Evolutionary conservation across 1,140 invertebrate species (phyloP).

Genomic region (Palaemon carinicauda): DNA sequence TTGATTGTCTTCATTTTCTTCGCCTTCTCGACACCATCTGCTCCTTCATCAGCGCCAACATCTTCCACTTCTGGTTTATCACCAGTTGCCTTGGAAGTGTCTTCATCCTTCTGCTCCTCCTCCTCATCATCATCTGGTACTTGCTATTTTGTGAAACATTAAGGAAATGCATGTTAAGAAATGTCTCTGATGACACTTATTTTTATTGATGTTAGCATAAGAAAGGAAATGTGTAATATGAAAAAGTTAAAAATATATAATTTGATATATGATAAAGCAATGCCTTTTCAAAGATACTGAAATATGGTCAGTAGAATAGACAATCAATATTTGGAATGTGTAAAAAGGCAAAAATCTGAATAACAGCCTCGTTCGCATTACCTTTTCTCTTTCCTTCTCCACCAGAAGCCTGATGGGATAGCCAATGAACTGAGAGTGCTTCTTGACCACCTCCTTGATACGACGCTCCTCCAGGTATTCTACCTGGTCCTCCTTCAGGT

Average conservation of each 20-base stretch:
- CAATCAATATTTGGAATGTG: too few species aligned
- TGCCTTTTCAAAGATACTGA: too few species aligned
- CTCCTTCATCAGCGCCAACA: conserved; percentile 84
- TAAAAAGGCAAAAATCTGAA: too few species aligned
- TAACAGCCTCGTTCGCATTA: not conserved
- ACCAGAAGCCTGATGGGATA: conserved; percentile 96
- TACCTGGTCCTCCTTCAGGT: conserved; percentile 90
- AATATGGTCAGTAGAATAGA: too few species aligned
- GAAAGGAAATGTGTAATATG: not conserved
- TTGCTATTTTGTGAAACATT: conserved; percentile 67
- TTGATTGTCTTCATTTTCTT: conserved; percentile 96
- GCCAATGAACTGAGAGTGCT: conserved; percentile 98
- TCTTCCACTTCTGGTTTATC: conserved; percentile 91
- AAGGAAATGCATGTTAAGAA: not conserved
- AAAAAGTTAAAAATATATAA: too few species aligned
- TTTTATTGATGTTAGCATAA: not conserved
- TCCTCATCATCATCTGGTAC: conserved; percentile 89
- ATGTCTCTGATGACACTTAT: too few species aligned
- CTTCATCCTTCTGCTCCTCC: conserved; percentile 76
- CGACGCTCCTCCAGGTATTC: conserved; percentile 93
- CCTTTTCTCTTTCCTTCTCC: conserved; percentile 93
- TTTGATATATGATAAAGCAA: too few species aligned
- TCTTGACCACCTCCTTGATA: conserved; percentile 97
- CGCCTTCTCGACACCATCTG: conserved; percentile 77
- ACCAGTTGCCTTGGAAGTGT: conserved; percentile 69